Evolutionary conservation across 2,888 invertebrate genomes (phyloP), one percentile per base, ranked within the genome.

Genomic region (Panopea generosa): DNA sequence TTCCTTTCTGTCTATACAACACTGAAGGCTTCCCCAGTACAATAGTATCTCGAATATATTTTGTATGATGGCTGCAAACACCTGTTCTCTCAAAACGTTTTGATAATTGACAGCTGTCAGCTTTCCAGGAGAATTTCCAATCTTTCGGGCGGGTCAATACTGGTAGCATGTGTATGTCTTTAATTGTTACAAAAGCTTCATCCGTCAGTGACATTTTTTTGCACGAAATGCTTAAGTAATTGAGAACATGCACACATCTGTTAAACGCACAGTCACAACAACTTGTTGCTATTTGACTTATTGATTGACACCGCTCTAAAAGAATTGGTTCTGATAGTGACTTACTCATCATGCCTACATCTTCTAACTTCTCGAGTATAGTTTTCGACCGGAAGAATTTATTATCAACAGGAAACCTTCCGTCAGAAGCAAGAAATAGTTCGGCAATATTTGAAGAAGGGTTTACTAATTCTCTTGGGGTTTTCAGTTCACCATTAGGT

Each of bases 351-450:
- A 87, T 86, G 3, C 87, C 87, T 16, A 87, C 74, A n/a, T 66
- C 33, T 26, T 55, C 45, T 11, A 87, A 49, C 14, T 65, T 43
- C 3, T 49, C 57, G 16, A 84, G 63, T 14, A 59, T 50, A 22
- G 40, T 18, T 65, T 52, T 24, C 16, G 52, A n/a, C 29, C 59
- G 56, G 33, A 62, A 57, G 9, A 66, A 22, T 11, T 16, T 45
- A 6, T 45, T 45, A 18, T 45, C 72, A 20, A 75, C 38, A 2
- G 88, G 87, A 72, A 90, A 90, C 6, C 82, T 40, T 18, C 73
- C 86, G 49, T 90, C 90, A 2, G 59, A 68, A 16, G 55, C 50
- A 1, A 29, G n/a, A 55, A 80, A 90, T 53, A 90, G 69, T 3
- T 47, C 33, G 14, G 86, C 77, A 9, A 84, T 40, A 14, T 66